Base-by-base conservation (phyloP, 2,113 vertebrate genomes). In the Dipodomys spectabilis region DNA sequence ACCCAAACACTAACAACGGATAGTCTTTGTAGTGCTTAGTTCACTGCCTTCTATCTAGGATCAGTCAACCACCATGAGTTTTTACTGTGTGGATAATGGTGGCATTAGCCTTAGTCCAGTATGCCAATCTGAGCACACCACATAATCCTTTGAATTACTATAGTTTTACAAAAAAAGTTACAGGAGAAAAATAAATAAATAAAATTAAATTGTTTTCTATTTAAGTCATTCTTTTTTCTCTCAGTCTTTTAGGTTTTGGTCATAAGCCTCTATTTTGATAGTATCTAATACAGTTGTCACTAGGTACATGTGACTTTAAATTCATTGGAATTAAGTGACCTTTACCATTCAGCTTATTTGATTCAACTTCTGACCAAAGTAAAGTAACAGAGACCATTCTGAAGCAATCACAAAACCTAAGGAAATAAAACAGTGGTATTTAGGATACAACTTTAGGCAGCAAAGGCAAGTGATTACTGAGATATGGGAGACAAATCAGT, bases 251-350 rank as follows among this genome's bases (percentile, higher is more conserved):
- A 57, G 44, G n/a, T 92, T 93, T 86, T 15, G 35, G n/a, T 49
- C 49, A 45, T 91, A 35, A 86, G 35, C 64, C 27, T 93, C 39
- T 82, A 65, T 35, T 85, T n/a, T 62, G 28, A 22, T 86, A n/a
- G 19, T 88, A 5, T 82, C 49, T 44, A 22, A 11, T 89, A 65
- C 11, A 64, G 8, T 78, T 80, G 67, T 2, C 75, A 45, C 1
- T 60, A 45, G 32, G 8, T 53, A 75, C 10, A 72, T 87, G 3
- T 80, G 30, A 75, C 62, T 87, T 84, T 92, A 53, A 89, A 62
- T 78, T 88, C 23, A 86, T 30, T 83, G 60, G 67, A 94, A 92
- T 83, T 91, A 82, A 65, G 18, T 91, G n/a, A 69, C 44, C 72
- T 85, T 88, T 78, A 67, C 72, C 72, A 82, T 82, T 82, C 20